Evolutionary conservation across 1,140 invertebrate species (phyloP).

Genomic region (Rhizoglyphus robini): DNA sequence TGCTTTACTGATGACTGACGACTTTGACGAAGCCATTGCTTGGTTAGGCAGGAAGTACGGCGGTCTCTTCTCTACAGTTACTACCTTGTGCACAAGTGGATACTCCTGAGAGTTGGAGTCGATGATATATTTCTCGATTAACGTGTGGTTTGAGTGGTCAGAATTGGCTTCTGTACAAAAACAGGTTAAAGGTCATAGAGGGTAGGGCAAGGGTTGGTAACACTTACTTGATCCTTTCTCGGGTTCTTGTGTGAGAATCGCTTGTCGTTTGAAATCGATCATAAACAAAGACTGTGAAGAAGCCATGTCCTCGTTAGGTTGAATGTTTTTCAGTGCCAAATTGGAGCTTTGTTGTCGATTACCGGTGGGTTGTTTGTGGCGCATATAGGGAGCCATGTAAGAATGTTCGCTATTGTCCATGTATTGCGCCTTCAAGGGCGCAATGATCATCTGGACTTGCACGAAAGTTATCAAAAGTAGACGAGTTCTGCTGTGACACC

Average conservation of each 20-base stretch:
- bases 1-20: background rate
- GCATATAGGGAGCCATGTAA: background rate
- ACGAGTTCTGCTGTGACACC: no score
- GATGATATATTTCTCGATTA: conserved; percentile 5
- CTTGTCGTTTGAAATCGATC: background rate
- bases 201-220: background rate
- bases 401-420: background rate
- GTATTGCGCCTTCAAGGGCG: background rate
- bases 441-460: no score
- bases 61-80: background rate
- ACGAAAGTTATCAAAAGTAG: no score
- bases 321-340: background rate
- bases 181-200: background rate
- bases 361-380: background rate
- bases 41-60: background rate
- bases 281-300: background rate
- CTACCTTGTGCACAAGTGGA: background rate
- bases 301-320: background rate
- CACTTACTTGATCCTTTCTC: background rate
- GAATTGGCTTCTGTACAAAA: background rate
- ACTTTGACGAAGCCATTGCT: background rate
- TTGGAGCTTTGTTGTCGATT: background rate
- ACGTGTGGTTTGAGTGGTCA: background rate
- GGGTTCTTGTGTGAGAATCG: background rate
- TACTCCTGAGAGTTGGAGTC: background rate